Evolutionary conservation across 2,888 invertebrate genomes (phyloP).

Genomic region (Apocheima hispidaria): DNA sequence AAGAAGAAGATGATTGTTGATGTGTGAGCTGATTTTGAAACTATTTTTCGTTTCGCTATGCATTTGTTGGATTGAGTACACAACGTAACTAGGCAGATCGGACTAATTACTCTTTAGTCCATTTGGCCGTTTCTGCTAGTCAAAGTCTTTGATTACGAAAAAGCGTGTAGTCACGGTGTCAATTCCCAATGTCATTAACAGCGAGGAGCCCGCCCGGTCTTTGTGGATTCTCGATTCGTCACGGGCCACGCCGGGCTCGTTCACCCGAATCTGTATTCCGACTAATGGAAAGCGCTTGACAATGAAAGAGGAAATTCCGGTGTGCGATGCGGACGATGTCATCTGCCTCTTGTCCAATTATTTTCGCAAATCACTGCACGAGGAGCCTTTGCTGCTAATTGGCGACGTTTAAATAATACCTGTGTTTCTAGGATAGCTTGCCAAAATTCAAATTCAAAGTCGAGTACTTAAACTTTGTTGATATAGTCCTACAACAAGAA

Average conservation of each 20-base stretch:
- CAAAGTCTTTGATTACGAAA: constrained; percentile 49
- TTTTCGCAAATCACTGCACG: constrained; percentile 63
- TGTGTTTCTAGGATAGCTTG: constrained; percentile 4
- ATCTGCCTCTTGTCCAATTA: constrained; percentile 68
- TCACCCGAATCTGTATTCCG: constrained; percentile 47
- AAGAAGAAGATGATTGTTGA: too few relatives aligned
- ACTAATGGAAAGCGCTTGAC: constrained; percentile 68
- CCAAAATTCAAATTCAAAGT: not conserved
- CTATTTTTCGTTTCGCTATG: not conserved
- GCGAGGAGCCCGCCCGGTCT: constrained; percentile 51
- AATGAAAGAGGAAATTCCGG: constrained; percentile 75
- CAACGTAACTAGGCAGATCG: constrained; percentile 9
- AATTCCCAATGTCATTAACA: constrained; percentile 61
- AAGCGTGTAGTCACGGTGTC: constrained; percentile 55
- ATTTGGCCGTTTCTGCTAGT: constrained; percentile 48
- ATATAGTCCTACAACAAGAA: too few relatives aligned
- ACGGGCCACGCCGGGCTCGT: constrained; percentile 49
- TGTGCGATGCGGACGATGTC: constrained; percentile 48
- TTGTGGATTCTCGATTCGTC: constrained; percentile 69
- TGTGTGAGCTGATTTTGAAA: not conserved
- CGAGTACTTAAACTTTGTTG: not conserved
- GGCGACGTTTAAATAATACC: constrained; percentile 27
- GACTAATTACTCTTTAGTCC: constrained; percentile 33
- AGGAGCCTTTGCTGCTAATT: constrained; percentile 43
- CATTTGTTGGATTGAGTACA: not conserved